phyloP scores from a whole-genome alignment of 2,113 vertebrate species.

The Dromiciops gliroides region DNA sequence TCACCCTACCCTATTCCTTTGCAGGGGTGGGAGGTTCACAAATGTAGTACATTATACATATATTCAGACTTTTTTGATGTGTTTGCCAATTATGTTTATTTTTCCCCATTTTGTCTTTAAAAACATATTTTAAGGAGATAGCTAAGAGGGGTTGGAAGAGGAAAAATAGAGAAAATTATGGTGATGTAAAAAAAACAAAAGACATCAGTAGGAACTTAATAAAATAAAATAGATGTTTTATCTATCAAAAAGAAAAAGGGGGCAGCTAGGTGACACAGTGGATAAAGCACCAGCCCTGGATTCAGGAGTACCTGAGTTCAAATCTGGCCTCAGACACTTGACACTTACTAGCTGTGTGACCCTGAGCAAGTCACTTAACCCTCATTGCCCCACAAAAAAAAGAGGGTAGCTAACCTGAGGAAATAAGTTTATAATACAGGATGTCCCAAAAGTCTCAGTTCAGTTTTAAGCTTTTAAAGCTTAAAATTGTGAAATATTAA shows the following conservation, averaged over 20 bases:
- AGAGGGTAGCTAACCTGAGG: neutral
- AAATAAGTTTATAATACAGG: neutral
- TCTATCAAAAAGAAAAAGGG: neutral
- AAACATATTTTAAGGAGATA: neutral
- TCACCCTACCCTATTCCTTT: neutral
- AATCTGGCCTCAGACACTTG: no score
- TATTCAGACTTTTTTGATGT: neutral
- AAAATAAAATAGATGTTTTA: neutral
- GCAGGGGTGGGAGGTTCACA: neutral
- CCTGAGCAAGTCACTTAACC: no score
- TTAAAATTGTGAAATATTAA: neutral
- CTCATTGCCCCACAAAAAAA: no score
- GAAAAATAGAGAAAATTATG: no score
- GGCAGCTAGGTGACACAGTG: no score
- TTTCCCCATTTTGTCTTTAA: neutral
- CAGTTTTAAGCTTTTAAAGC: neutral
- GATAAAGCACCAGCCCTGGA: no score
- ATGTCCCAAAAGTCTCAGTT: neutral
- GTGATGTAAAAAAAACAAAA: no score
- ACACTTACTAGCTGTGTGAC: no score
- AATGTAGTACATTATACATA: neutral
- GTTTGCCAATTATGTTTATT: neutral
- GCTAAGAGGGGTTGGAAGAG: neutral
- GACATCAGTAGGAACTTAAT: neutral
- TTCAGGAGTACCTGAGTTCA: no score